These are phyloP conservation scores for Ganaspis sp. DNA, from an alignment of 1,140 invertebrate species.

Conservation along the genomic window DNA sequence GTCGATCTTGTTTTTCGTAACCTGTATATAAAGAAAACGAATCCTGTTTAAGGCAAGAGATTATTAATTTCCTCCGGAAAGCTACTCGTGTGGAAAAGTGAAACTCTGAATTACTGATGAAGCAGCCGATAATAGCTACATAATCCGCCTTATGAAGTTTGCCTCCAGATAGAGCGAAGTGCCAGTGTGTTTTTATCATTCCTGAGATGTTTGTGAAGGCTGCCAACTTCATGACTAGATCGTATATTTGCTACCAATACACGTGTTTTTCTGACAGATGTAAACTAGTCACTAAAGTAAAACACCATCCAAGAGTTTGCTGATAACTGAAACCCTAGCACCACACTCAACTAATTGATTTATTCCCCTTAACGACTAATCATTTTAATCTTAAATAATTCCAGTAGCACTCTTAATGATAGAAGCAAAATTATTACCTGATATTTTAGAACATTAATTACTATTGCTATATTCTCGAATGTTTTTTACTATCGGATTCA, in stretches of 20 bases:
- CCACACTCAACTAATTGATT: neutral
- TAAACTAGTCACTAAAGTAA: conserved; percentile 9
- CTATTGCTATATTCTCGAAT: too few species aligned
- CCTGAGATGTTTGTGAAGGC: conserved; percentile 8
- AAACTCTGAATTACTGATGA: neutral
- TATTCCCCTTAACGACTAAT: neutral
- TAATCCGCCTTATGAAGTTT: neutral
- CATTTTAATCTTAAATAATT: neutral
- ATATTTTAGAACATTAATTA: too few species aligned
- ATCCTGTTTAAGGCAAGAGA: neutral
- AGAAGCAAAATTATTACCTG: too few species aligned
- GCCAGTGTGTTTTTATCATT: neutral
- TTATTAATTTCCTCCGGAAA: neutral
- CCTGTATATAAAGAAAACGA: too few species aligned
- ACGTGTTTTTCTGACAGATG: neutral
- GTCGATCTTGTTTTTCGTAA: too few species aligned
- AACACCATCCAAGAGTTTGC: neutral
- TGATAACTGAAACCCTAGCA: neutral
- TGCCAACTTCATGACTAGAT: neutral
- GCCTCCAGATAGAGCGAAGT: neutral
- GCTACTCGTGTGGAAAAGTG: conserved; percentile 8
- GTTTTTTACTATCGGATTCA: too few species aligned
- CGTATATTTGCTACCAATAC: neutral
- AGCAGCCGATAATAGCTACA: neutral
- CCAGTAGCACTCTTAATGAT: neutral